Evolutionary conservation across 2,113 vertebrate species (phyloP).

Genomic region (Lipophrys pholis): DNA sequence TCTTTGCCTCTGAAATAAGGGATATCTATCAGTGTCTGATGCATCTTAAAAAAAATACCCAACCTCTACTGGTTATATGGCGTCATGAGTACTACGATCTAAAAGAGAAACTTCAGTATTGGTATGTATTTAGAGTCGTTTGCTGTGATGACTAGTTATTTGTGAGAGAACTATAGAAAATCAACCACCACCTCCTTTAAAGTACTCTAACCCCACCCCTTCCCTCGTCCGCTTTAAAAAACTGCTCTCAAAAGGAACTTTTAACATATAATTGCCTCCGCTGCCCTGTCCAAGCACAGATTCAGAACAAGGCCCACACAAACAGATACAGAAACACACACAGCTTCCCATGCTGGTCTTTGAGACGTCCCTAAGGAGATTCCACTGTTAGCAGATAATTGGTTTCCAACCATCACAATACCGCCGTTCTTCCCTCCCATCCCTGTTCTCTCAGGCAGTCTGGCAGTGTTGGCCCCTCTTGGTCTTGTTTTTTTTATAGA

Average conservation of each 20-base stretch:
- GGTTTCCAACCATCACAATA: conserved; percentile 62
- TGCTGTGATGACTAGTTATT: neutral
- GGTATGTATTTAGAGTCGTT: too few species aligned
- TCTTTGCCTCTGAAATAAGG: too few species aligned
- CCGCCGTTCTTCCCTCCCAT: neutral
- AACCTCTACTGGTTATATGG: too few species aligned
- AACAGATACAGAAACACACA: conserved; percentile 35
- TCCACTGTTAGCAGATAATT: conserved; percentile 65
- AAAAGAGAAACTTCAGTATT: too few species aligned
- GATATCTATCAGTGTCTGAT: too few species aligned
- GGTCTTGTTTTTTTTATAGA: neutral
- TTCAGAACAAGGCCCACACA: conserved; percentile 38
- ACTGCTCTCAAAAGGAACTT: conserved; percentile 34
- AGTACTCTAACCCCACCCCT: neutral
- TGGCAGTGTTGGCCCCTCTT: neutral
- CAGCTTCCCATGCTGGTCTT: conserved; percentile 26
- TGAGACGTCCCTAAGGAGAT: conserved; percentile 46
- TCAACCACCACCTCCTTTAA: neutral
- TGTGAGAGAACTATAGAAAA: neutral
- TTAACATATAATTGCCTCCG: conserved; percentile 55
- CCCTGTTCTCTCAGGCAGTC: conserved; percentile 5
- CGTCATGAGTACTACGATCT: too few species aligned
- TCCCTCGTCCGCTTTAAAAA: conserved; percentile 12
- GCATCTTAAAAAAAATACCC: too few species aligned
- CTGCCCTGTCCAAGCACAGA: conserved; percentile 48